Evolutionary conservation across 2,113 vertebrate genomes (phyloP), one percentile per base, ranked within the genome.

Genomic region (Oophaga pumilio): DNA sequence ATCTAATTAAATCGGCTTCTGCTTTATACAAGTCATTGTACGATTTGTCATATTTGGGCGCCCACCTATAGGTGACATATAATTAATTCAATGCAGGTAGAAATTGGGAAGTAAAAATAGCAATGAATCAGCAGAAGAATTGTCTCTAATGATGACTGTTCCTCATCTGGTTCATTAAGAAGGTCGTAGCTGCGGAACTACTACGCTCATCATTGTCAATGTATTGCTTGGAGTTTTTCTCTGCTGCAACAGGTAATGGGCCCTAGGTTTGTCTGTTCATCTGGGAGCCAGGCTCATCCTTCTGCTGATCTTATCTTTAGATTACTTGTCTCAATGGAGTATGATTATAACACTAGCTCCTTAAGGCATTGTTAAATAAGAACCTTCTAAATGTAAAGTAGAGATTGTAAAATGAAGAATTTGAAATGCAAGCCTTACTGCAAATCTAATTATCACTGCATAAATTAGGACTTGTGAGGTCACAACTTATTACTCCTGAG

Each of bases 1-100:
- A 77, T 83, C 80, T 88, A 88, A 88, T 88, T 88, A 83, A 83
- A 66, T 18, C 59, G 15, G 57, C 59, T 60, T 69, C 71, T 26
- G 49, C 60, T 26, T 24, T 33, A 82, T 74, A 74, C n/a, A 62
- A 87, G 64, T 17, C 53, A 43, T 68, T 59, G 49, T 52, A 33
- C n/a, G 59, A 81, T 60, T 69, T 87, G 53, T 76, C 66, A 82
- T 83, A 76, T 28, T 76, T 88, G 14, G 33, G 57, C 26, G 9
- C 24, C 57, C 60, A 53, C 50, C 52, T 60, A 76, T 88, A 56
- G 43, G n/a, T 13, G 66, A 33, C 71, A 76, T 82, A 56, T 33
- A 24, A 83, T 88, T 50, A 62, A 82, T 82, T 82, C 24, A 49
- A 56, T 8, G 13, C 22, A 33, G 33, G 28, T 22, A 68, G 64